Evolutionary conservation across 2,113 vertebrate species (phyloP).

Genomic region (Meleagris gallopavo): DNA sequence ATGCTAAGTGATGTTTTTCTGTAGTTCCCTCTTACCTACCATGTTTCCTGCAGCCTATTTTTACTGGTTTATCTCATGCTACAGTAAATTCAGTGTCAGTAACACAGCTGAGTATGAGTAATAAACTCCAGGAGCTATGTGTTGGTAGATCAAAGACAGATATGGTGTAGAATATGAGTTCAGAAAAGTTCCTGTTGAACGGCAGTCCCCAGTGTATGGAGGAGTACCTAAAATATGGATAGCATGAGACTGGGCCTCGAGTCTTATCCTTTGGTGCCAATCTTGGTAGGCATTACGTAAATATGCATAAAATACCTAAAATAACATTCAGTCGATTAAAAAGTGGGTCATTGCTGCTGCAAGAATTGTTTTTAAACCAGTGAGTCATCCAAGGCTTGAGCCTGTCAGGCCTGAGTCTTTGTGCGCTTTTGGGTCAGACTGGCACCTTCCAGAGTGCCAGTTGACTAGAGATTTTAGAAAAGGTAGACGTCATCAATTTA

Average conservation of each 20-base stretch:
- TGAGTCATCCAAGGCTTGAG: conserved; percentile 39
- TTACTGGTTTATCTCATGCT: background rate
- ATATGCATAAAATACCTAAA: conserved; percentile 59
- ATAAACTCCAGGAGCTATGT: background rate
- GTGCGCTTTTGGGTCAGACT: background rate
- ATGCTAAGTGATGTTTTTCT: background rate
- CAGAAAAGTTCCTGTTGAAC: background rate
- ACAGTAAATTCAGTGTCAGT: background rate
- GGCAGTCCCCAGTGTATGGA: conserved; percentile 24
- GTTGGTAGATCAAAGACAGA: conserved; percentile 15
- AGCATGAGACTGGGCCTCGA: conserved; percentile 34
- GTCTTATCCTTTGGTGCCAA: conserved; percentile 21
- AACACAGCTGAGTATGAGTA: background rate
- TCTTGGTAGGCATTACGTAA: conserved; percentile 48
- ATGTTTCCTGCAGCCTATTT: conserved; percentile 5
- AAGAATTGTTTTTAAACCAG: conserved; percentile 63
- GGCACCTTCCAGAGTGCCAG: background rate
- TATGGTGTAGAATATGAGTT: background rate
- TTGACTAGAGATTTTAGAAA: background rate
- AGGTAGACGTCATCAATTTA: background rate
- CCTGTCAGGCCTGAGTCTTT: background rate
- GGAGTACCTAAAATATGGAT: background rate
- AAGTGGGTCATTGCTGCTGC: conserved; percentile 60
- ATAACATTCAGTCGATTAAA: conserved; percentile 50
- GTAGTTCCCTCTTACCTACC: background rate